Percentiles rank a stretch among this genome's conserved stretches.
These are phyloP conservation scores for Barbus barbus DNA, from an alignment of 2,113 vertebrate genomes.

Conservation along the genomic window DNA sequence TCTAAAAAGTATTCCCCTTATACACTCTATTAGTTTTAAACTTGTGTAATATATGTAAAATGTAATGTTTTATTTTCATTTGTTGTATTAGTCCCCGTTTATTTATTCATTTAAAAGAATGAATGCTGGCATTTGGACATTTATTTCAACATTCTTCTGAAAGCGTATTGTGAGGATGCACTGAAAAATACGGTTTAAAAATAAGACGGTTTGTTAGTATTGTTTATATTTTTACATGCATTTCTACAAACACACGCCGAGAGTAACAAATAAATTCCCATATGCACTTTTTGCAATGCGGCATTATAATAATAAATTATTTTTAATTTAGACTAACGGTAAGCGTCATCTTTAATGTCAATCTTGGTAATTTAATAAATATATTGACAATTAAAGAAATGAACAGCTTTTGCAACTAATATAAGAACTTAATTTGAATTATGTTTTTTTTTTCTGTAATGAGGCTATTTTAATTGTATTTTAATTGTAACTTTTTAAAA, in stretches of 20 bases:
- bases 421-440: not conserved
- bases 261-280: not conserved
- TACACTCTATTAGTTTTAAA: not conserved
- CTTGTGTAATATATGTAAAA: not conserved
- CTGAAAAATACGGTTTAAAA: too few species aligned
- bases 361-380: not conserved
- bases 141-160: fast-evolving
- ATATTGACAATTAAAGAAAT: not conserved
- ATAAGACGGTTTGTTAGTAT: not conserved
- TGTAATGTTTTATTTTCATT: not conserved
- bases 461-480: too few species aligned
- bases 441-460: too few species aligned
- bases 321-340: not conserved
- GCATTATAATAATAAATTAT: not conserved
- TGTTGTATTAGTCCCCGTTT: not conserved
- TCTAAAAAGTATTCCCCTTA: not conserved
- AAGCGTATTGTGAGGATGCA: too few species aligned
- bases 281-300: not conserved
- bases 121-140: not conserved
- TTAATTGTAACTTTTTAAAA: not conserved
- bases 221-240: not conserved
- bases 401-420: not conserved
- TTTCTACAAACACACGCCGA: not conserved
- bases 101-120: not conserved
- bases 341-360: not conserved